Base-by-base conservation (phyloP, 2,888 invertebrate species). In the Tridacna gigas region DNA sequence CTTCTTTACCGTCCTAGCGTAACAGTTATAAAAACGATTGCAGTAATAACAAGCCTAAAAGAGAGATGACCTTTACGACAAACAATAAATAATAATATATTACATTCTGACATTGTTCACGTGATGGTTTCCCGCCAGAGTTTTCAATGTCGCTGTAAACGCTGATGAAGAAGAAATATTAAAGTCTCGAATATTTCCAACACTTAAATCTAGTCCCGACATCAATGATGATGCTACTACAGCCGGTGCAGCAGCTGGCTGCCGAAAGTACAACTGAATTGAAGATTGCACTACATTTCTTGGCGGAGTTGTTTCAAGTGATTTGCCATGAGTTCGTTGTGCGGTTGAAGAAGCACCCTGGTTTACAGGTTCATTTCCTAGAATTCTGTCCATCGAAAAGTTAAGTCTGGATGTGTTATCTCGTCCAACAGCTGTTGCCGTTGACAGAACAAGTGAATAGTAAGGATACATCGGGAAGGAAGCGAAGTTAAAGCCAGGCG, bases 311-410 rank as follows among this genome's bases (percentile, higher is more conserved):
- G 77, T 45, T 37, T 77, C 71, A 25, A 80, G 77, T 22, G 78
- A 77, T 67, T 66, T 63, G 51, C 60, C 51, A 22, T 56, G 45
- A 73, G 60, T 73, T 63, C 61, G 45, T 61, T 69, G 74, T 47
- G 61, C 69, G 48, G 74, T 75, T n/a, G 83, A 73, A 74, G 85
- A 83, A 77, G 83, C 80, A 69, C 83, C 85, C 26, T 85, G 69
- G 63, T 88, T 88, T 45, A 88, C 82, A 0, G 88, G 88, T 67
- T 85, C 88, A 26, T 85, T 85, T 65, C 90, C 89, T 0, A 90
- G 74, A 48, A 90, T 86, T 84, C 90, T 71, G 79, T 90, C 90
- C 66, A 90, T 83, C 9, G 90, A 90, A 69, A 90, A 90, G 67
- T 88, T 90, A 75, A 73, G 86, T 80, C 80, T 81, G 48, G 77